Evolutionary conservation across 2,113 vertebrate genomes (phyloP).

Genomic region (Trogon surrucura): DNA sequence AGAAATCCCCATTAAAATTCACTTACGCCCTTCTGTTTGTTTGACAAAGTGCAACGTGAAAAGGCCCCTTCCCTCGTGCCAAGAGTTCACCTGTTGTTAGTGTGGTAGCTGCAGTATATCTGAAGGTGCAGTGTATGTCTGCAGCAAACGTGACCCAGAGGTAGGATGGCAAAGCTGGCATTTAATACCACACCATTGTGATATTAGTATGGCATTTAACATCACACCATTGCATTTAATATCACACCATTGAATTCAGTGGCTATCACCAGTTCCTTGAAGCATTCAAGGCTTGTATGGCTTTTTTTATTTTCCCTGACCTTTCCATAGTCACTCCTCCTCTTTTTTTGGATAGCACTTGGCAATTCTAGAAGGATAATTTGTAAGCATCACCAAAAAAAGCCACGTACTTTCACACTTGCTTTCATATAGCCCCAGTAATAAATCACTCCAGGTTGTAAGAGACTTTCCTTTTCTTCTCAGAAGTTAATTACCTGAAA

Average conservation of each 20-base stretch:
- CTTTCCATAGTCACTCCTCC: not conserved
- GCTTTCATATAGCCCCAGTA: not conserved
- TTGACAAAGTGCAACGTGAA: not conserved
- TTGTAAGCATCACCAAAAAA: not conserved
- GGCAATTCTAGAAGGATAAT: not conserved
- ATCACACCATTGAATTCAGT: too few relatives aligned
- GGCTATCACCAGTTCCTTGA: not conserved
- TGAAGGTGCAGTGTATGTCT: too few relatives aligned
- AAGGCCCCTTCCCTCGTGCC: not conserved
- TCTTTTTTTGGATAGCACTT: not conserved
- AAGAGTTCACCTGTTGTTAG: too few relatives aligned
- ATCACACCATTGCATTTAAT: not conserved
- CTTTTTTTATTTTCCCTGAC: not conserved
- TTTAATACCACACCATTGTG: not conserved
- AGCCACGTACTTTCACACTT: accelerated
- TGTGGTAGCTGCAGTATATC: not conserved
- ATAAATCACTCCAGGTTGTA: not conserved
- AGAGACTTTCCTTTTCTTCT: not conserved
- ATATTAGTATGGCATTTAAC: too few relatives aligned
- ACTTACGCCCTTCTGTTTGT: not conserved
- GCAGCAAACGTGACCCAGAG: not conserved
- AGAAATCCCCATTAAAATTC: not conserved
- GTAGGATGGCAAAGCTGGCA: not conserved
- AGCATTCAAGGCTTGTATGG: not conserved
- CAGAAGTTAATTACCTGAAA: not conserved